Conservation (phyloP, 2,113 vertebrate species). For the Chamaea fasciata region DNA sequence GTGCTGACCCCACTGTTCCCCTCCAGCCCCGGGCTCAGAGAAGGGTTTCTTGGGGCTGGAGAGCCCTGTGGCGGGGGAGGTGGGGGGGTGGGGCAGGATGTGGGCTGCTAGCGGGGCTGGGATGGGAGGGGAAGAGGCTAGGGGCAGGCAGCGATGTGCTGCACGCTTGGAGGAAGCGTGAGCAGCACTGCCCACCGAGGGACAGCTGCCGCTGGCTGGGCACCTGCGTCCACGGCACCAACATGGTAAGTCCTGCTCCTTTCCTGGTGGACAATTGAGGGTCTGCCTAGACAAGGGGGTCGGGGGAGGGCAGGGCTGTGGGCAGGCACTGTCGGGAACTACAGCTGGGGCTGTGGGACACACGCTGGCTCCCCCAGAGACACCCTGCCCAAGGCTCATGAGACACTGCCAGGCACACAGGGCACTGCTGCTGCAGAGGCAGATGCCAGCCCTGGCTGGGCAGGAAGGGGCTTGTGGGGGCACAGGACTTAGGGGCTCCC, state of each 20-base stretch:
- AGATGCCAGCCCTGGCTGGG: background rate
- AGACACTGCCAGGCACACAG: background rate
- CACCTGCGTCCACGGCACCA: accelerated
- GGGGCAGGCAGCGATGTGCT: background rate
- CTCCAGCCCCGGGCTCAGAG: accelerated
- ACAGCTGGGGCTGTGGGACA: accelerated
- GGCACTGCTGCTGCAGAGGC: background rate
- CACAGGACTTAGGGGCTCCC: background rate
- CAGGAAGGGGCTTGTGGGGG: background rate
- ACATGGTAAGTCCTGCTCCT: background rate
- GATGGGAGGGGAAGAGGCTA: slow-evolving; percentile 15
- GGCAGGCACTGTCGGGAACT: background rate
- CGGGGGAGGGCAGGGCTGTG: background rate
- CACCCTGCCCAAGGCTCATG: accelerated
- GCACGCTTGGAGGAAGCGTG: background rate
- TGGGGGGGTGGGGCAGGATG: background rate
- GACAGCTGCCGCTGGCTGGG: background rate
- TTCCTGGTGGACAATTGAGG: background rate
- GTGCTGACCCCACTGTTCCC: accelerated
- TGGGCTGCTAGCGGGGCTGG: background rate
- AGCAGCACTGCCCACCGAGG: background rate
- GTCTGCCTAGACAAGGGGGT: background rate
- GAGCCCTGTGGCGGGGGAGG: accelerated
- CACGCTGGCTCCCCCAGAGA: accelerated
- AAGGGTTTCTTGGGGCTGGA: background rate